Percentiles rank a stretch among this genome's conserved stretches.
Conservation (phyloP, 2,113 vertebrate species). For the Scomber colias region DNA sequence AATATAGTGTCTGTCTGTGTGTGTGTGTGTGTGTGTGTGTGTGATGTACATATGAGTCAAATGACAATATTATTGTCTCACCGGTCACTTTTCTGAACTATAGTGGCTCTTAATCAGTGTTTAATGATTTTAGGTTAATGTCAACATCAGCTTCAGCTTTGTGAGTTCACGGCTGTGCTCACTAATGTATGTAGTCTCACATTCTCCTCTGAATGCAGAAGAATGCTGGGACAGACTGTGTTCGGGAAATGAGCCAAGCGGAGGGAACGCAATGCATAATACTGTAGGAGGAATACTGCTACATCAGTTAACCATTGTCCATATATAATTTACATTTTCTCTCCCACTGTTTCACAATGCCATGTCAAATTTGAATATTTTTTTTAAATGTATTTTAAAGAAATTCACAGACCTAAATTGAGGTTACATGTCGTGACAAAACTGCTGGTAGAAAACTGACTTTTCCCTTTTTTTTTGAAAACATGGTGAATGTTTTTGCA, state of each 20-base stretch:
- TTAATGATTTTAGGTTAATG: slow-evolving; percentile 57
- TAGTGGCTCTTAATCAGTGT: slow-evolving; percentile 46
- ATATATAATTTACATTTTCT: not conserved
- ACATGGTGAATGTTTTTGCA: not conserved
- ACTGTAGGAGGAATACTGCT: too few species aligned
- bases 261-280: not conserved
- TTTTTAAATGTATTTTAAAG: too few species aligned
- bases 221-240: slow-evolving; percentile 36
- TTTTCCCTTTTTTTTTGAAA: not conserved
- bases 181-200: not conserved
- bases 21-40: slow-evolving; percentile 11
- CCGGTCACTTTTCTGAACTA: slow-evolving; percentile 20
- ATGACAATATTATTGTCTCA: slow-evolving; percentile 32
- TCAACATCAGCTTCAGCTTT: slow-evolving; percentile 58
- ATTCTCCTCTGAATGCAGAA: slow-evolving; percentile 33
- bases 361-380: too few species aligned
- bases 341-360: too few species aligned
- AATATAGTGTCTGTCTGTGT: slow-evolving; percentile 1
- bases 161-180: slow-evolving; percentile 37
- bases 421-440: not conserved
- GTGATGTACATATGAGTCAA: slow-evolving; percentile 20
- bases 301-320: not conserved
- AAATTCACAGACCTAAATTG: too few species aligned
- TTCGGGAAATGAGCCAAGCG: not conserved
- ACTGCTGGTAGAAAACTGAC: not conserved